Evolutionary conservation across 2,113 vertebrate species (phyloP).

Genomic region (Gasterosteus aculeatus): DNA sequence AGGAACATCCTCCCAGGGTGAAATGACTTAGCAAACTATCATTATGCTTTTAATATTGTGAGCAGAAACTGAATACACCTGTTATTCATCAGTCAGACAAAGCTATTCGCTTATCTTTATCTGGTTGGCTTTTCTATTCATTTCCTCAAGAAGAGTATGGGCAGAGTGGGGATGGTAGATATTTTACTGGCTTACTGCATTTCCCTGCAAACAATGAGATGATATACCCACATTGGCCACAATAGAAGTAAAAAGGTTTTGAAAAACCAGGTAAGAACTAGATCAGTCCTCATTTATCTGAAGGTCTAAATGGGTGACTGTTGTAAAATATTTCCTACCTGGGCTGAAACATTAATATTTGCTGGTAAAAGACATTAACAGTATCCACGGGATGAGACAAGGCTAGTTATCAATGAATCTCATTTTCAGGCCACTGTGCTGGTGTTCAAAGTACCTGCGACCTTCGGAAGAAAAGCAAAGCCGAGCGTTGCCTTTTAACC

Average conservation of each 20-base stretch:
- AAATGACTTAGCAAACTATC: constrained; percentile 49
- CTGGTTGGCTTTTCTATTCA: constrained; percentile 19
- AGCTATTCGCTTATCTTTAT: constrained; percentile 52
- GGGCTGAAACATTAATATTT: constrained; percentile 78
- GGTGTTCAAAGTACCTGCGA: constrained; percentile 60
- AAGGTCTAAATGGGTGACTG: constrained; percentile 61
- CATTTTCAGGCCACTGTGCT: constrained; percentile 67
- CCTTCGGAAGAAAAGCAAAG: constrained; percentile 48
- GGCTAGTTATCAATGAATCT: constrained; percentile 77
- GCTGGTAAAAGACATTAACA: constrained; percentile 65
- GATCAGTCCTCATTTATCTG: constrained; percentile 45
- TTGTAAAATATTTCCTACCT: constrained; percentile 72
- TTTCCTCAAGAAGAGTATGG: constrained; percentile 15
- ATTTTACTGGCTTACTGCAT: constrained; percentile 11
- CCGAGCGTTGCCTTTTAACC: constrained; percentile 6
- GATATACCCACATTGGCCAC: constrained; percentile 20
- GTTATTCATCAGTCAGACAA: constrained; percentile 41
- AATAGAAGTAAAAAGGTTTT: background rate
- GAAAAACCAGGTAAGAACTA: constrained; percentile 48
- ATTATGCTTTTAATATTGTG: constrained; percentile 35
- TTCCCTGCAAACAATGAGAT: constrained; percentile 40
- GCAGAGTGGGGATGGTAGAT: constrained; percentile 17
- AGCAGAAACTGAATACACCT: constrained; percentile 49
- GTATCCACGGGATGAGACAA: constrained; percentile 52
- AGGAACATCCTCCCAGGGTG: constrained; percentile 26